Evolutionary conservation across 2,797 vertebrate species (phyloP), one percentile per base, ranked within the genome.

Genomic region (Aselliscus stoliczkanus): DNA sequence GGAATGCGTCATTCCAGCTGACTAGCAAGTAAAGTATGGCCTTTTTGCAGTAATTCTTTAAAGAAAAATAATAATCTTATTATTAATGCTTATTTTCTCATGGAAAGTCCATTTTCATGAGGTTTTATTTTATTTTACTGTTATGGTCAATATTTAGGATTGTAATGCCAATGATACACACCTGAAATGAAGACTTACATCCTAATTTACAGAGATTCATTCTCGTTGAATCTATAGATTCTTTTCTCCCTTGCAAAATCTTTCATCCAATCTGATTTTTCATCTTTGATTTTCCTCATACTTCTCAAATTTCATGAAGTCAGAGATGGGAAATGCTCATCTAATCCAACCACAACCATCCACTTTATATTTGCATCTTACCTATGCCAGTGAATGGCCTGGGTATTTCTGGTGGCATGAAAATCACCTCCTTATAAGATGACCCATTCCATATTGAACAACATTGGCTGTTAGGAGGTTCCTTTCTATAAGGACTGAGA

Each of bases 31-130:
- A 75, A 91, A 93, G 37, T 21, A 7, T 47, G 39, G 8, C 23
- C 34, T 91, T 92, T 84, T n/a, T 83, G 18, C 42, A 82, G 50
- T 88, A 70, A 82, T 73, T 81, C 52, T 84, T 92, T 56, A 81
- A 92, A 95, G 64, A 64, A 7, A 4, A 79, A 4, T 81, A 47
- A 85, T 95, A 47, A 85, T 95, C 29, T 90, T 82, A 39, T 67
- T 87, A 62, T 54, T 85, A 62, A 50, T 94, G 58, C 31, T 88
- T 81, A 15, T 54, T 96, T 97, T 89, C 62, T 86, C 60, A 88
- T 79, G 29, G 44, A 58, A 94, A 82, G 37, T 39, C 2, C 7
- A 58, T 60, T 90, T 94, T 65, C 25, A 34, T 29, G 14, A 39
- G 14, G 3, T 52, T 87, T 87, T 72, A 21, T 81, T 93, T 64